Base-by-base conservation (phyloP, 2,888 invertebrate species). In the Sipha maydis region DNA sequence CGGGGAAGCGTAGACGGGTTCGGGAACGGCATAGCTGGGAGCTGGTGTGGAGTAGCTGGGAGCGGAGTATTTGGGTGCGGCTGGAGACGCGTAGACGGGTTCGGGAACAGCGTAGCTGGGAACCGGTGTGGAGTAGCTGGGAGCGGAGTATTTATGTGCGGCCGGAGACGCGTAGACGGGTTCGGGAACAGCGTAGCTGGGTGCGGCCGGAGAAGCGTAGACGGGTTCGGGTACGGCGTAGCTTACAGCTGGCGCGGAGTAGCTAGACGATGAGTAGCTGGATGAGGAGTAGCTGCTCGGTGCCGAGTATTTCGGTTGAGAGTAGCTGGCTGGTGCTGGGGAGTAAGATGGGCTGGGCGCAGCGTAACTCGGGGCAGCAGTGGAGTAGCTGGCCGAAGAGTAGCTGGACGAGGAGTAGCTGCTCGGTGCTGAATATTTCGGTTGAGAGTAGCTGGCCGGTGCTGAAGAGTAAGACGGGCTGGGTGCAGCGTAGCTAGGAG, bases 341-440 rank as follows among this genome's bases (percentile, higher is more conserved):
- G 79, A 38, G 85, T 54, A 84, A 38, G 31, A 54, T 21, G 28
- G 78, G 71, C 48, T 79, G 17, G 80, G 54, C 0, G 67, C 85
- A 0, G 41, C 73, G 85, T 89, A 89, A 48, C 78, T 78, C 17
- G 61, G 89, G 25, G 85, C 76, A 73, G 85, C 41, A 0, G 82
- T 54, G 11, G 89, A 75, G 31, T 85, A 89, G 48, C 89, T 69
- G 25, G 86, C 56, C 0, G 80, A 79, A 5, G 88, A 88, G 61
- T 88, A 88, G 61, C 86, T 88, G 31, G 86, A 73, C 3, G 86
- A 88, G 11, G 86, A 88, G 41, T 88, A 88, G 61, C 88, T 48
- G 48, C 48, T 88, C 0, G 88, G 75, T 31, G 88, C 73, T 8
- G 86, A 80, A 61, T 86, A 86, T 80, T 86, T 86, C 9, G 71